Base-by-base conservation (phyloP, 2,113 vertebrate species). In the Addax nasomaculatus region DNA sequence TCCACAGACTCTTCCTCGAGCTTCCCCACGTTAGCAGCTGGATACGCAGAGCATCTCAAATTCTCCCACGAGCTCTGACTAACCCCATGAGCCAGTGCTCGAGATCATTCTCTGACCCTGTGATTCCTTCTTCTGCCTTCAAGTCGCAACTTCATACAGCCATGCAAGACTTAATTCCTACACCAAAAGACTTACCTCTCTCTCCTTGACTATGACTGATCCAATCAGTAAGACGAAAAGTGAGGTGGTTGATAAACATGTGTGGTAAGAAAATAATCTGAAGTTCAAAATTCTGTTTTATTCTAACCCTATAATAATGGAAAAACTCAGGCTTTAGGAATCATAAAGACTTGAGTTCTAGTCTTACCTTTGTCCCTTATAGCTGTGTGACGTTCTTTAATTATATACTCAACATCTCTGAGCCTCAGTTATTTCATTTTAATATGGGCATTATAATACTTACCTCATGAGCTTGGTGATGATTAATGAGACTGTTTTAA, bases 401-500 rank as follows among this genome's bases (percentile, higher is more conserved):
- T 58, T 53, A 83, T 12, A 33, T 85, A 87, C 55, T 47, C 43
- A 53, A 87, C 3, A 79, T 93, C 73, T 58, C 49, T 93, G 83
- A 93, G 30, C 17, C 15, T 53, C 29, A 25, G 49, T 47, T 51
- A 49, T 81, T 29, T 86, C 55, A 62, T 80, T 90, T 58, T 91
- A 62, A 96, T 89, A 47, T 73, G 25, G 25, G 4, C 23, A 64
- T 85, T 27, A 23, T 90, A 58, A 67, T 64, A 49, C 45, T 53
- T 47, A 60, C 43, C 53, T 90, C 47, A 7, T n/a, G 13, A 57
- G n/a, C 49, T 33, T 88, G 27, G 15, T 79, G 45, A 83, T 43
- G 36, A 81, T 90, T 53, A 87, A 76, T 76, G 36, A 76, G 39
- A 91, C 62, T 47, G 33, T 39, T 87, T 81, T 91, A 87, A 86